phyloP scores from a whole-genome alignment of 1,140 invertebrate species.

The Asbolus verrucosus region DNA sequence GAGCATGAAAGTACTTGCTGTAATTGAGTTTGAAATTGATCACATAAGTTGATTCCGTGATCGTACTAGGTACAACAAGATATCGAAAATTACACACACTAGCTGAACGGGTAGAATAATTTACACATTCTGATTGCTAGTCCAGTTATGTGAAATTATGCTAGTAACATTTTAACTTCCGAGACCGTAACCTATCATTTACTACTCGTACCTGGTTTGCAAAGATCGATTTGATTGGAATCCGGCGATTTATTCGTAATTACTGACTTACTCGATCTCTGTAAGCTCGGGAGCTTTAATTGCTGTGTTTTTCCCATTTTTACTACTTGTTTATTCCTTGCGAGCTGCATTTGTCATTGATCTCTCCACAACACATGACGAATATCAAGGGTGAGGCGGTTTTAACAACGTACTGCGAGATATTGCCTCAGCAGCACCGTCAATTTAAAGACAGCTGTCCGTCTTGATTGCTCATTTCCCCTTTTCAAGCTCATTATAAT shows the following conservation, averaged over 20 bases:
- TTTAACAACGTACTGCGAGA: conserved; percentile 10
- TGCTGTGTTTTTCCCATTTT: conserved; percentile 47
- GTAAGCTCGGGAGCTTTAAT: conserved; percentile 56
- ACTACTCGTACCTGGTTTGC: conserved; percentile 58
- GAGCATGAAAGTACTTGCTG: conserved; percentile 1
- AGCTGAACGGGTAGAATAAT: conserved; percentile 55
- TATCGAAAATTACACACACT: conserved; percentile 60
- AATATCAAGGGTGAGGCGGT: not conserved
- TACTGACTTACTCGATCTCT: conserved; percentile 43
- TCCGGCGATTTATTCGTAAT: conserved; percentile 57
- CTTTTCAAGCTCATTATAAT: conserved; percentile 48
- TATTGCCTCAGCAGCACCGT: conserved; percentile 32
- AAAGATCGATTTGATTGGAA: conserved; percentile 60
- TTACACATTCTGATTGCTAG: conserved; percentile 62
- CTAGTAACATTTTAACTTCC: conserved; percentile 62
- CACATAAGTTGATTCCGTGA: conserved; percentile 59
- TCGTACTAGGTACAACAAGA: conserved; percentile 56
- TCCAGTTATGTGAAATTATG: conserved; percentile 61
- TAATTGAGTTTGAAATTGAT: conserved; percentile 59
- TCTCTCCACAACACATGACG: too few species aligned
- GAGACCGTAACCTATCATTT: conserved; percentile 60
- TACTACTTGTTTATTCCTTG: too few species aligned
- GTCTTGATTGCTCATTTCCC: conserved; percentile 52
- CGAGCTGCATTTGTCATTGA: too few species aligned
- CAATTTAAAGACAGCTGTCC: conserved; percentile 49